phyloP scores from a whole-genome alignment of 2,113 vertebrate species.

The Falcunculus frontatus region DNA sequence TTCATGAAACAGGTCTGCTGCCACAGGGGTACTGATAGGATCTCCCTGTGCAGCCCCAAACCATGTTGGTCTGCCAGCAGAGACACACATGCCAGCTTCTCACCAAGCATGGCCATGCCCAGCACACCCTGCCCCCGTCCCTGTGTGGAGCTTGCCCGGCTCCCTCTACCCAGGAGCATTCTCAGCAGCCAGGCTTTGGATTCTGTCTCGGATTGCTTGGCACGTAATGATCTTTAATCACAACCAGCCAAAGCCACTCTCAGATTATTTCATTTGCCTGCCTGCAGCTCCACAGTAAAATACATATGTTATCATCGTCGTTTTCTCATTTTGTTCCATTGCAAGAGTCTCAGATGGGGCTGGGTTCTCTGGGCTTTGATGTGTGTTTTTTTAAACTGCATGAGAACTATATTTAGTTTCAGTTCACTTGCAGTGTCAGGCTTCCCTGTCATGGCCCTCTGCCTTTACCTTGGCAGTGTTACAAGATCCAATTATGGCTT shows the following conservation, averaged over 20 bases:
- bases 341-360: slow-evolving; percentile 1
- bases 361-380: slow-evolving; percentile 33
- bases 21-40: rapidly evolving
- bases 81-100: rapidly evolving
- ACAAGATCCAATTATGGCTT: slow-evolving; percentile 74
- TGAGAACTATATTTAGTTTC: slow-evolving; percentile 72
- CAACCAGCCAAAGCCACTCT: background rate
- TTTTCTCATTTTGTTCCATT: slow-evolving; percentile 49
- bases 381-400: slow-evolving; percentile 48
- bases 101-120: rapidly evolving
- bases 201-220: background rate
- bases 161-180: background rate
- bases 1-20: background rate
- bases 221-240: background rate
- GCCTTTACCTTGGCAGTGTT: slow-evolving; percentile 67
- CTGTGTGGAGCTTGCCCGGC: rapidly evolving
- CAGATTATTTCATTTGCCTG: slow-evolving; percentile 13
- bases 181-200: background rate
- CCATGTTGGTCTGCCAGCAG: background rate
- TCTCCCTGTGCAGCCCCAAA: background rate
- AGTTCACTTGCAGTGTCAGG: slow-evolving; percentile 67
- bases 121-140: background rate
- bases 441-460: slow-evolving; percentile 65
- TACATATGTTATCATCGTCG: background rate
- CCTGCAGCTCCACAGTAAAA: background rate